Base-by-base conservation (phyloP, 1,140 invertebrate species). In the Camponotus floridanus region DNA sequence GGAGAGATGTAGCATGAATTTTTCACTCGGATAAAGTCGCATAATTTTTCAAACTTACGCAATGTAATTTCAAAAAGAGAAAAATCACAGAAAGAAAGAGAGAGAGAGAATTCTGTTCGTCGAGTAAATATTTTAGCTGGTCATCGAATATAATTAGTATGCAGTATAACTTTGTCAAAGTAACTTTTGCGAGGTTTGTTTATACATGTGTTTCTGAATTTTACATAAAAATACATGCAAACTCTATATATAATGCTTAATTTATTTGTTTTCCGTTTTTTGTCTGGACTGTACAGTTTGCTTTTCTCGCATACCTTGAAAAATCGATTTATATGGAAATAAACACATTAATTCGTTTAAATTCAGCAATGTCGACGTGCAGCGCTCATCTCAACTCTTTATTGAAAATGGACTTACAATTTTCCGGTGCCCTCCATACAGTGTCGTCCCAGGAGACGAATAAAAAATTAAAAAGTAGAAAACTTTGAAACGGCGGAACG, bases 301-400 rank as follows among this genome's bases (percentile, higher is more conserved):
- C 51, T 31, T 48, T 74, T 42, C 36, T 73, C 67, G 45, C 48
- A 42, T 48, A 83, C 55, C 71, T 83, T 83, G 55, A 74, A 74
- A 26, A 83, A 83, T 83, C 79, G 79, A 83, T 83, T 83, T 74
- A 62, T 57, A 74, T 83, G 55, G 55, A 83, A 83, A 83, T 71
- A 70, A 83, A 33, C 79, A 61, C 70, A 62, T 83, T 74, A 74
- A 83, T 74, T 73, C 79, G 39, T 74, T 70, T 48, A 80, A 55
- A 57, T 45, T 64, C 39, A 83, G 39, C 68, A 74, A 83, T 36
- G 67, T 59, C 39, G 79, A 73, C 39, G 79, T 81, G 67, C 79
- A 81, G 36, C 67, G 79, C 67, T 33, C 67, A 55, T 81, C 67
- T 81, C 67, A 45, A 51, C 26, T 59, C 42, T 73, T 61, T 45